Conservation (phyloP, 1,140 invertebrate species). For the Ceratitis capitata region DNA sequence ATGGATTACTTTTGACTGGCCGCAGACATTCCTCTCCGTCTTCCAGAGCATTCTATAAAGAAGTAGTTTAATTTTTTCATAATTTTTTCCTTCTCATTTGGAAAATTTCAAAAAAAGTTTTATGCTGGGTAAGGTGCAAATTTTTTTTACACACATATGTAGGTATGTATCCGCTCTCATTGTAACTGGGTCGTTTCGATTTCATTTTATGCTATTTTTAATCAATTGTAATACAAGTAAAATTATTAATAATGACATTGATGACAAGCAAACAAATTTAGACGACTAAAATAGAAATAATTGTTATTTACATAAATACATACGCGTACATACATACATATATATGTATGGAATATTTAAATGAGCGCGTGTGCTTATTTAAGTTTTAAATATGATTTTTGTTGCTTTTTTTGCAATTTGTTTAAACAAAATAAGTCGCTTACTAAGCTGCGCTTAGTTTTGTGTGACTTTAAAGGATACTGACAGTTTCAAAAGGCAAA, state of each 20-base stretch:
- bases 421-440: neutral
- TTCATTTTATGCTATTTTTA: conserved; percentile 16
- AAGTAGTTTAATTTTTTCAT: too few relatives aligned
- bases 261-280: neutral
- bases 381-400: neutral
- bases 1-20: too few relatives aligned
- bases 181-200: conserved; percentile 10
- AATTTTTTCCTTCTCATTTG: too few relatives aligned
- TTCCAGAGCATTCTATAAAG: too few relatives aligned
- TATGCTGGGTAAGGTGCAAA: too few relatives aligned
- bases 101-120: too few relatives aligned
- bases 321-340: neutral
- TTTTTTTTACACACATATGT: neutral
- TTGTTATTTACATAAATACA: neutral
- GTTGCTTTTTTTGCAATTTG: neutral
- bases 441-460: neutral
- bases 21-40: too few relatives aligned
- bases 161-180: neutral
- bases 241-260: conserved; percentile 8
- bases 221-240: conserved; percentile 15
- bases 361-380: neutral
- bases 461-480: neutral
- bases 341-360: neutral
- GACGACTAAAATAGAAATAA: conserved; percentile 3
- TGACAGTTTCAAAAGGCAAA: neutral